These are phyloP conservation scores for Hypercompe scribonia DNA, from an alignment of 2,888 invertebrate species.

Conservation along the genomic window DNA sequence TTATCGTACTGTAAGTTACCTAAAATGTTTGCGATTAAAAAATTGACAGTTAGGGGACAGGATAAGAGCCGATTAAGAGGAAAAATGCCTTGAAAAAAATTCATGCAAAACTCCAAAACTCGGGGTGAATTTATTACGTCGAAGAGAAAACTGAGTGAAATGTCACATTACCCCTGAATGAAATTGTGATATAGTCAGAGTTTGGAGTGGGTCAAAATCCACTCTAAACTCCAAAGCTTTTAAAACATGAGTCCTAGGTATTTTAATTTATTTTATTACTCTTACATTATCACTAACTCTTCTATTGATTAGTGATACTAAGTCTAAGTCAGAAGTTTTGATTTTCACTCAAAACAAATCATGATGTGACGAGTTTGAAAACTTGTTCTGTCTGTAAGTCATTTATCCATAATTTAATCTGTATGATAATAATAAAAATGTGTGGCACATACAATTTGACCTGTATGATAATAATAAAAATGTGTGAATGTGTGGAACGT, in stretches of 20 bases:
- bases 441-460: too few species aligned
- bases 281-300: neutral
- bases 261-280: neutral
- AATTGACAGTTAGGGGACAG: neutral
- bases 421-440: too few species aligned
- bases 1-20: neutral
- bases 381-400: neutral
- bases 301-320: too few species aligned
- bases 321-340: neutral
- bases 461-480: too few species aligned
- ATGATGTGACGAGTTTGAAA: neutral
- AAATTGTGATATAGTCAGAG: neutral
- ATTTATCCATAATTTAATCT: too few species aligned
- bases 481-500: too few species aligned
- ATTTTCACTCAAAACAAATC: neutral
- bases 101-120: neutral
- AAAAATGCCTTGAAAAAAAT: neutral
- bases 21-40: neutral
- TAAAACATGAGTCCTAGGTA: neutral
- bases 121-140: neutral
- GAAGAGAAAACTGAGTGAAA: neutral
- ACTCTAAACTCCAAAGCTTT: neutral
- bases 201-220: neutral
- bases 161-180: neutral
- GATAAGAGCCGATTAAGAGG: neutral